Conservation (phyloP, 2,888 invertebrate genomes). For the Cosmorhoe ocellata region DNA sequence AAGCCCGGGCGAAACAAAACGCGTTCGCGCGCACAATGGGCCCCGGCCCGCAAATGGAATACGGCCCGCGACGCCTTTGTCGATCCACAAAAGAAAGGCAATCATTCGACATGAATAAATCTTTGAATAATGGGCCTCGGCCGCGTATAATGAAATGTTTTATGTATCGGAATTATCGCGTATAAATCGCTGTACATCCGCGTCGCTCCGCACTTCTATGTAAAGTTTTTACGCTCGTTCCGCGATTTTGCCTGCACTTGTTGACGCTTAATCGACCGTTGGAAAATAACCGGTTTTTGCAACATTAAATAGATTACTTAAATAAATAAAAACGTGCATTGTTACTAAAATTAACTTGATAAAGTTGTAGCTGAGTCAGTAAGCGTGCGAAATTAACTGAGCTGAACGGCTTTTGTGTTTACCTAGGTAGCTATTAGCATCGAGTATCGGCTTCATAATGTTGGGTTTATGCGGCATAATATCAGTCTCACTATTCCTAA, state of each 20-base stretch:
- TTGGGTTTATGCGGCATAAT: conserved; percentile 9
- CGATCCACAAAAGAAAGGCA: conserved; percentile 79
- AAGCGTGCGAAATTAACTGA: conserved; percentile 45
- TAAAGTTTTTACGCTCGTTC: conserved; percentile 46
- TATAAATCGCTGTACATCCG: conserved; percentile 65
- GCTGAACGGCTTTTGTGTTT: conserved; percentile 37
- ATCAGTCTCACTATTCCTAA: background rate
- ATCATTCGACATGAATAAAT: conserved; percentile 82
- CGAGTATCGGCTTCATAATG: conserved; percentile 19
- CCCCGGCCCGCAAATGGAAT: conserved; percentile 72
- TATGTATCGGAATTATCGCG: conserved; percentile 75
- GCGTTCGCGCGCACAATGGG: conserved; percentile 71
- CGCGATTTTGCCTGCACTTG: conserved; percentile 40
- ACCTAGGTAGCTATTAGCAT: conserved; percentile 15
- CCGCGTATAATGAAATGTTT: conserved; percentile 79
- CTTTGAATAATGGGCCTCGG: conserved; percentile 76
- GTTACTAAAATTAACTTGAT: conserved; percentile 37
- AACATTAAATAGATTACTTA: conserved; percentile 30
- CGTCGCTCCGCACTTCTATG: conserved; percentile 48
- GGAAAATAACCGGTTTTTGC: conserved; percentile 31
- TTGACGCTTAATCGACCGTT: conserved; percentile 41
- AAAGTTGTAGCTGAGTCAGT: conserved; percentile 39
- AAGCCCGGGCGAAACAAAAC: conserved; percentile 69
- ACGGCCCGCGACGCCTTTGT: conserved; percentile 72
- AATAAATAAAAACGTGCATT: conserved; percentile 34